Conservation (phyloP, 2,113 vertebrate species). For the Nothoprocta pentlandii region DNA sequence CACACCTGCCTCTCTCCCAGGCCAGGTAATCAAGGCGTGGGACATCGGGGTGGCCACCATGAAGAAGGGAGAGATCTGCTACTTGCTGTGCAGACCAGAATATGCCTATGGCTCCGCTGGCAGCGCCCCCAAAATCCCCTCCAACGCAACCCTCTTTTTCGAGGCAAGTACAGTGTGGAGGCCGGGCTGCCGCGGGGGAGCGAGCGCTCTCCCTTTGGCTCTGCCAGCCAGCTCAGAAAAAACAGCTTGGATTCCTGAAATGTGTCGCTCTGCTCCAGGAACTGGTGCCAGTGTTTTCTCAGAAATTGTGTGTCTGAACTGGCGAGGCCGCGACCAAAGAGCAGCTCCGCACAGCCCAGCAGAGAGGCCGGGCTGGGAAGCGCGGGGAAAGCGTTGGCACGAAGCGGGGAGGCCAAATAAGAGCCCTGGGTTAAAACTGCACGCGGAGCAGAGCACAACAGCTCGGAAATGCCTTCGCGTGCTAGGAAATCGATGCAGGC, state of each 20-base stretch:
- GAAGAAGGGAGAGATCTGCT: slow-evolving; percentile 92
- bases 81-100: slow-evolving; percentile 89
- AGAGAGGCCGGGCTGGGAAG: neutral
- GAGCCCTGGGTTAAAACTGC: neutral
- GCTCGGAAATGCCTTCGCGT: slow-evolving; percentile 25
- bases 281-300: slow-evolving; percentile 75
- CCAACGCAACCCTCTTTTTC: slow-evolving; percentile 89
- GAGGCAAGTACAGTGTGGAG: slow-evolving; percentile 81
- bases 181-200: neutral
- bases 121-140: slow-evolving; percentile 91
- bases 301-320: slow-evolving; percentile 72
- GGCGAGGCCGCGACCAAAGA: slow-evolving; percentile 48
- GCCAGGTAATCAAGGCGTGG: slow-evolving; percentile 96
- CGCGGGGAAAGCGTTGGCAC: neutral
- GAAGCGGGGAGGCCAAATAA: neutral
- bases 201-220: neutral
- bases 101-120: slow-evolving; percentile 91
- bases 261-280: slow-evolving; percentile 66
- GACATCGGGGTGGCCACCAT: slow-evolving; percentile 92
- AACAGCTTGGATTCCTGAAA: slow-evolving; percentile 72
- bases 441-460: neutral
- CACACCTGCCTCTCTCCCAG: slow-evolving; percentile 72
- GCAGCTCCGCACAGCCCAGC: slow-evolving; percentile 16
- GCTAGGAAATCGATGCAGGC: neutral
- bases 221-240: slow-evolving; percentile 14